phyloP scores from a whole-genome alignment of 37 sponge, comb jelly and placozoan species.

The Chondrilla cf. caribensis region DNA sequence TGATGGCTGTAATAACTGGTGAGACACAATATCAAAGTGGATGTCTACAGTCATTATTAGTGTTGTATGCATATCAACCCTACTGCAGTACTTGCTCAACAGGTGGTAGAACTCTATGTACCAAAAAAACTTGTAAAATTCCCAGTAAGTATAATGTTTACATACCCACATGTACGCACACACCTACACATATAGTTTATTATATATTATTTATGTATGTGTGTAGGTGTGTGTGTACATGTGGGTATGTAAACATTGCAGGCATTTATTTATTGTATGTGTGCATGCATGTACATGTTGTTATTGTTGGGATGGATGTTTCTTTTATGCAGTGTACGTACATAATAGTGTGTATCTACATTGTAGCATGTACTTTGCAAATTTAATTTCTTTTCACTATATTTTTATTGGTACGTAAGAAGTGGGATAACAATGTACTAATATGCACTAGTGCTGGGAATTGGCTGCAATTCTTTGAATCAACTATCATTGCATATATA shows the following conservation, averaged over 20 bases:
- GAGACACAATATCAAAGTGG: neutral
- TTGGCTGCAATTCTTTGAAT: no score
- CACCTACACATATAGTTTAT: neutral
- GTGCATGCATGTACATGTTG: neutral
- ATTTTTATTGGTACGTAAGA: no score
- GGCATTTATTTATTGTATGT: neutral
- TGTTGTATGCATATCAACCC: neutral
- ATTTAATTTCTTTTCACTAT: no score
- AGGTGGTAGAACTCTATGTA: neutral
- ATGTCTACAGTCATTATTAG: no score
- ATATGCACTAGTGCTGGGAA: no score
- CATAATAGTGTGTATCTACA: no score
- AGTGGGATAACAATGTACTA: no score
- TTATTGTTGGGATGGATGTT: no score
- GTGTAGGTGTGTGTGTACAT: neutral
- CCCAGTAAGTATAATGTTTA: neutral
- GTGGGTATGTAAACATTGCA: neutral
- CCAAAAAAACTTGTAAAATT: neutral
- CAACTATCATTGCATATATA: no score
- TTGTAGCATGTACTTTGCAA: no score
- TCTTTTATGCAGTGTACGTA: no score
- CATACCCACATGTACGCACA: neutral
- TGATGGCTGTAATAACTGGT: slow-evolving; percentile 22
- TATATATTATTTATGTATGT: neutral
- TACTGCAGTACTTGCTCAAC: neutral